Conservation (phyloP, 1,140 invertebrate genomes). For the Drosophila tsacasi region DNA sequence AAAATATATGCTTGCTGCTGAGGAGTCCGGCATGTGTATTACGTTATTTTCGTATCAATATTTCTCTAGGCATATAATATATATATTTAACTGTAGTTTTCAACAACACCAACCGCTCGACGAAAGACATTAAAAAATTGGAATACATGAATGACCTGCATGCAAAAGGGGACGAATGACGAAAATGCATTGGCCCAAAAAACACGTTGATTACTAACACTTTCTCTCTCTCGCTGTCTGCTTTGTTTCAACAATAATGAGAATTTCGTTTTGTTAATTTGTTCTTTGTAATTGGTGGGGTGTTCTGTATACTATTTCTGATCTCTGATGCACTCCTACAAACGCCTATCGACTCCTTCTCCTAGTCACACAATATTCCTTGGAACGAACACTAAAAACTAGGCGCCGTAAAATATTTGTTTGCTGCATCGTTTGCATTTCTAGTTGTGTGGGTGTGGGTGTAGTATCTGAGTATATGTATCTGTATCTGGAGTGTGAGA, state of each 20-base stretch:
- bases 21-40: conserved; percentile 30
- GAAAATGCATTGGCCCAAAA: conserved; percentile 57
- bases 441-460: conserved; percentile 48
- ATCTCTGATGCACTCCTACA: conserved; percentile 39
- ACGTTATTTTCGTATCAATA: conserved; percentile 42
- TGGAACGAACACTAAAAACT: conserved; percentile 78
- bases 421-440: conserved; percentile 39
- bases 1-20: conserved; percentile 68
- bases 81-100: conserved; percentile 69
- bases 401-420: conserved; percentile 73
- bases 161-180: conserved; percentile 66
- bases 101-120: conserved; percentile 66
- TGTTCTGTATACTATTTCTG: conserved; percentile 62
- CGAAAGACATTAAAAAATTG: conserved; percentile 62
- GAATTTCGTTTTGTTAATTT: conserved; percentile 61
- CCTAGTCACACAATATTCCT: conserved; percentile 40
- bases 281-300: conserved; percentile 73
- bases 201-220: conserved; percentile 54
- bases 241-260: conserved; percentile 57
- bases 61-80: conserved; percentile 49
- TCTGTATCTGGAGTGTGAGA: conserved; percentile 30
- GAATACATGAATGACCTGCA: conserved; percentile 67
- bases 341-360: conserved; percentile 30
- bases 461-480: conserved; percentile 41
- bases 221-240: conserved; percentile 11